Percentiles rank a stretch among this genome's conserved stretches.
Conservation (phyloP, 37 sponge, comb jelly and placozoan genomes). For the Agelas oroides region DNA sequence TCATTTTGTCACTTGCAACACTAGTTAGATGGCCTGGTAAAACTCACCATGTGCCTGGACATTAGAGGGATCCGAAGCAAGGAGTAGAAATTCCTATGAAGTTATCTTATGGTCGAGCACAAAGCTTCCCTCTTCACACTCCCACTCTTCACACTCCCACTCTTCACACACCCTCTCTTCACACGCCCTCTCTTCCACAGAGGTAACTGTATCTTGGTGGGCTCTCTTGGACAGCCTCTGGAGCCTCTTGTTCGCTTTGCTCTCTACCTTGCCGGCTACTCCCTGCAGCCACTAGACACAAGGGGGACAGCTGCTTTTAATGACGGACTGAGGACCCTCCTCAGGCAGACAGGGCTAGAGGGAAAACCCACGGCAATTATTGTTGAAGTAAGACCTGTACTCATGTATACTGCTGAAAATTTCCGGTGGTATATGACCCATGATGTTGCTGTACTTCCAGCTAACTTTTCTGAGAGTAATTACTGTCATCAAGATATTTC, state of each 20-base stretch:
- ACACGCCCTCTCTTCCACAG: constrained; percentile 13
- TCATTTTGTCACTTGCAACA: no score
- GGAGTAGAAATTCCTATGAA: no score
- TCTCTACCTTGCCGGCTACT: constrained; percentile 80
- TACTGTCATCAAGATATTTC: not conserved
- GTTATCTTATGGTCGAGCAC: no score
- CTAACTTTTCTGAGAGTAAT: no score
- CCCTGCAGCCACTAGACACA: constrained; percentile 50
- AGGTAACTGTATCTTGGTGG: constrained; percentile 67
- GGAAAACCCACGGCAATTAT: constrained; percentile 70
- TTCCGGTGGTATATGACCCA: not conserved
- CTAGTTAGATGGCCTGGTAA: no score
- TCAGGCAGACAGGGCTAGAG: constrained; percentile 85
- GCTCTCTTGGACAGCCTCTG: constrained; percentile 55
- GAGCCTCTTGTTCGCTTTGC: constrained; percentile 62
- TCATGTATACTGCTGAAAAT: no score
- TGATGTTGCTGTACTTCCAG: not conserved
- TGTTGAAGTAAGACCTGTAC: constrained; percentile 58
- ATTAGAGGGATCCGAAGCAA: no score
- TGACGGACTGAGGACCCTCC: constrained; percentile 64
- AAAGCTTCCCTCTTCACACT: no score
- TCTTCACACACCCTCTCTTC: no score
- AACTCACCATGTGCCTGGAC: no score
- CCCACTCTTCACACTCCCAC: no score
- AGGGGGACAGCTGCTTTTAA: constrained; percentile 29